Base-by-base conservation (phyloP, 2,113 vertebrate species). In the Dipodomys merriami region DNA sequence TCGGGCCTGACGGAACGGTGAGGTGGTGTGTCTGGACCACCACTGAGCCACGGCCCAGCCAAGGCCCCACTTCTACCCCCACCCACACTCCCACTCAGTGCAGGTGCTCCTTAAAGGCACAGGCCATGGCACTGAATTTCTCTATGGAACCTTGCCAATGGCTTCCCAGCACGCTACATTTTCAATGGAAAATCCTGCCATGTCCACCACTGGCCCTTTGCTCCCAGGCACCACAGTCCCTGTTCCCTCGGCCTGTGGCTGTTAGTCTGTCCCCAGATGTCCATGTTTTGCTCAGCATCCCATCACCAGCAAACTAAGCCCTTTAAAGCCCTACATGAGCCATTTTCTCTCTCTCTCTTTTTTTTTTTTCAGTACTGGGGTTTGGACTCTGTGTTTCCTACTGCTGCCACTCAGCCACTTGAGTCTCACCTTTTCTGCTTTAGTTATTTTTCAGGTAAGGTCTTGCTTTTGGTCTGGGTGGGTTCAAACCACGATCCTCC, bases 21-120 rank as follows among this genome's bases (percentile, higher is more conserved):
- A 5, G 22, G 0, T 2, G 22, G 10, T 0, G 3, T 0, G 33
- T 35, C 25, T 23, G 57, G 53, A n/a, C 22, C 16, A 19, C 39
- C 18, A 57, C 53, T 4, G 12, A 57, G 53, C 12, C 4, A 30
- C 22, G 9, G 12, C 67, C 35, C 1, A 15, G 82, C 9, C 15
- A 23, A 0, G 1, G 12, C 27, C 60, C 16, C 3, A 13, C 25
- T 29, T 29, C 13, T 4, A 19, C 29, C 23, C 15, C 35, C 10
- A 0, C 49, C 23, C 35, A 57, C 15, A 46, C 8, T 20, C 23
- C 35, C 57, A 27, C 57, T 35, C 2, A 27, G 60, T 19, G 35
- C 74, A n/a, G 29, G 33, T 27, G 0, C 4, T 12, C 60, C 33
- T 83, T 35, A 33, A 35, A 49, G 93, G 23, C 53, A 15, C 1